phyloP scores from a whole-genome alignment of 1,140 invertebrate species.

The Maconellicoccus hirsutus region DNA sequence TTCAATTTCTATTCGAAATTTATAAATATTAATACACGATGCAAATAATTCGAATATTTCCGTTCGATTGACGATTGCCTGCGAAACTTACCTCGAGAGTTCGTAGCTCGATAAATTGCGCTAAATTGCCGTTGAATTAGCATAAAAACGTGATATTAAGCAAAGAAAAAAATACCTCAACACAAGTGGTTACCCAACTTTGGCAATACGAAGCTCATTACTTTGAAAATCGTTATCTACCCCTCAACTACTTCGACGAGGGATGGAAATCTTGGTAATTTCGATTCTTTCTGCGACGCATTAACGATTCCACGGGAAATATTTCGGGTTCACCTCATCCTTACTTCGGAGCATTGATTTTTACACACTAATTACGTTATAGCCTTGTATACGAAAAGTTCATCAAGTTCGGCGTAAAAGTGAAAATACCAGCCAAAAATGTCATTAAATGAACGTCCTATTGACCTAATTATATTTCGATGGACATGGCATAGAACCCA shows the following conservation, averaged over 20 bases:
- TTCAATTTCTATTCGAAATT: too few species aligned
- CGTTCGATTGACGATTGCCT: too few species aligned
- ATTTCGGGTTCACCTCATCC: too few species aligned
- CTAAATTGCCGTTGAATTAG: slow-evolving; percentile 16
- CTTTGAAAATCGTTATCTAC: too few species aligned
- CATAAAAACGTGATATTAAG: slow-evolving; percentile 15
- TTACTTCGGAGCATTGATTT: not conserved
- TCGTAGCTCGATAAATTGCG: not conserved
- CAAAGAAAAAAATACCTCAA: not conserved
- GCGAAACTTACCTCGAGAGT: not conserved
- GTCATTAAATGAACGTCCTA: not conserved
- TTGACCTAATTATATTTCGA: not conserved
- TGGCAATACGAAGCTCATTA: not conserved
- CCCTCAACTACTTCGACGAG: too few species aligned
- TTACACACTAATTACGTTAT: not conserved
- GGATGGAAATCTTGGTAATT: too few species aligned
- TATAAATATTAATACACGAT: too few species aligned
- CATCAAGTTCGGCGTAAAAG: not conserved
- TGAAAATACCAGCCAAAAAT: not conserved
- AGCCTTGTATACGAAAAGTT: not conserved
- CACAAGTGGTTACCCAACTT: not conserved
- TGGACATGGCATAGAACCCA: too few species aligned
- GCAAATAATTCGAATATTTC: too few species aligned
- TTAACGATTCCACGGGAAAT: too few species aligned
- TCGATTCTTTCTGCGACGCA: too few species aligned